These are phyloP conservation scores for Rhyzopertha dominica DNA, from an alignment of 1,140 invertebrate species.

Conservation along the genomic window DNA sequence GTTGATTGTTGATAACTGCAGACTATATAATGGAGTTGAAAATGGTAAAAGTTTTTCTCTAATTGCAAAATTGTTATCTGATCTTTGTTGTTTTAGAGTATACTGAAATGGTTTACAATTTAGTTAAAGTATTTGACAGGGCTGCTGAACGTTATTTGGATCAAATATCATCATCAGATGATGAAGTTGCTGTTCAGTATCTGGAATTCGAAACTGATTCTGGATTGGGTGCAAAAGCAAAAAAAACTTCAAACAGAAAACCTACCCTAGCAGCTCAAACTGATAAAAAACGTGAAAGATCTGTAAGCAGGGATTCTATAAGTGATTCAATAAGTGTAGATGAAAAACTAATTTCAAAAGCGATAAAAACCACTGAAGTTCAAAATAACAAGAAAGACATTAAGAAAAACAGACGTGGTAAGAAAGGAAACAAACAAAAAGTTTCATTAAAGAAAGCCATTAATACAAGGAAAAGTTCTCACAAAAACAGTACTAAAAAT, in stretches of 20 bases:
- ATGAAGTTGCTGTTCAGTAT: conserved; percentile 63
- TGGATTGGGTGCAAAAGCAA: conserved; percentile 11
- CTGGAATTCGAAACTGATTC: conserved; percentile 38
- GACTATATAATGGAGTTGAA: conserved; percentile 84
- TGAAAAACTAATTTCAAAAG: too few species aligned
- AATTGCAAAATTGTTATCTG: conserved; percentile 1
- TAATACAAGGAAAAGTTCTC: too few species aligned
- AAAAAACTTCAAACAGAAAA: conserved; percentile 27
- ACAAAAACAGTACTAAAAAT: too few species aligned
- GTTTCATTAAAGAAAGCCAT: too few species aligned
- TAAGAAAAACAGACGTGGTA: too few species aligned
- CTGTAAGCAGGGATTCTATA: too few species aligned
- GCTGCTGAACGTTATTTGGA: conserved; percentile 76
- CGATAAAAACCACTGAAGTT: too few species aligned
- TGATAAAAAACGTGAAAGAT: conserved; percentile 31
- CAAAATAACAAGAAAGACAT: too few species aligned
- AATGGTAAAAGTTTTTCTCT: conserved; percentile 62
- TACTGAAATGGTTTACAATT: conserved; percentile 78
- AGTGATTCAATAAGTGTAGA: too few species aligned
- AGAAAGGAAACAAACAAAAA: too few species aligned
- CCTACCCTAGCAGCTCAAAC: conserved; percentile 30
- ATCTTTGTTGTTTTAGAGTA: conserved; percentile 62
- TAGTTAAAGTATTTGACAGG: conserved; percentile 72
- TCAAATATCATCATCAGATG: conserved; percentile 71
- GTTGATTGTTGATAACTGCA: conserved; percentile 86